Percentiles rank a stretch among this genome's conserved stretches.
Evolutionary conservation across 2,888 invertebrate genomes (phyloP).

Genomic region (Nemapogon koenigi): DNA sequence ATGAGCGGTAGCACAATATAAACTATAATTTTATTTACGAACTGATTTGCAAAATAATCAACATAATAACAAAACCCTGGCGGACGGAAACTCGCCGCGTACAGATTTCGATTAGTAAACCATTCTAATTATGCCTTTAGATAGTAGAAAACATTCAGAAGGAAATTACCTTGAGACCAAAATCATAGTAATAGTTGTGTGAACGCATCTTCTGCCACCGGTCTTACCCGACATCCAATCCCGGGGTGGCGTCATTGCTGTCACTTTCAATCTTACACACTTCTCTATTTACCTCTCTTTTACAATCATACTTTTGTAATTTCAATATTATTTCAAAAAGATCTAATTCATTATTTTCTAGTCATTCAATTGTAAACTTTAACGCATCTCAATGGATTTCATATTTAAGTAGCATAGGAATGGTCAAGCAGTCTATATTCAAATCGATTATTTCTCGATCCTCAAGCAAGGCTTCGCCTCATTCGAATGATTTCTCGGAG

Average conservation of each 20-base stretch:
- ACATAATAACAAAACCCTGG: slow-evolving; percentile 34
- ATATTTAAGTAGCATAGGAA: no score
- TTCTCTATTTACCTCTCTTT: slow-evolving; percentile 25
- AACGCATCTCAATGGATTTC: no score
- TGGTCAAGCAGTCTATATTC: no score
- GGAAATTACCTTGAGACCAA: slow-evolving; percentile 40
- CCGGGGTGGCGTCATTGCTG: slow-evolving; percentile 29
- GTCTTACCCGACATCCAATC: slow-evolving; percentile 38
- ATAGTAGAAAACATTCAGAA: slow-evolving; percentile 37
- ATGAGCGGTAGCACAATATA: no score
- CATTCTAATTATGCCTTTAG: slow-evolving; percentile 43
- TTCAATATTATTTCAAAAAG: slow-evolving; percentile 20
- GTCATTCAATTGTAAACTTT: no score
- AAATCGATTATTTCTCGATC: slow-evolving; percentile 10
- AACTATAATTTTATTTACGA: no score
- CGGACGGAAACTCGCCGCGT: slow-evolving; percentile 29
- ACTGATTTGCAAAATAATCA: slow-evolving; percentile 43
- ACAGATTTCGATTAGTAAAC: slow-evolving; percentile 48
- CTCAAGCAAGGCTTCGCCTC: slow-evolving; percentile 12
- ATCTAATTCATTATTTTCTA: no score
- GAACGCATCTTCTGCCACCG: slow-evolving; percentile 35
- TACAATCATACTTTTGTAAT: slow-evolving; percentile 28
- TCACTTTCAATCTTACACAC: slow-evolving; percentile 31
- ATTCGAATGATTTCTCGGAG: slow-evolving; percentile 16
- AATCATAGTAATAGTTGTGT: slow-evolving; percentile 45